Conservation (phyloP, 2,888 invertebrate species). For the Polyploca ridens region DNA sequence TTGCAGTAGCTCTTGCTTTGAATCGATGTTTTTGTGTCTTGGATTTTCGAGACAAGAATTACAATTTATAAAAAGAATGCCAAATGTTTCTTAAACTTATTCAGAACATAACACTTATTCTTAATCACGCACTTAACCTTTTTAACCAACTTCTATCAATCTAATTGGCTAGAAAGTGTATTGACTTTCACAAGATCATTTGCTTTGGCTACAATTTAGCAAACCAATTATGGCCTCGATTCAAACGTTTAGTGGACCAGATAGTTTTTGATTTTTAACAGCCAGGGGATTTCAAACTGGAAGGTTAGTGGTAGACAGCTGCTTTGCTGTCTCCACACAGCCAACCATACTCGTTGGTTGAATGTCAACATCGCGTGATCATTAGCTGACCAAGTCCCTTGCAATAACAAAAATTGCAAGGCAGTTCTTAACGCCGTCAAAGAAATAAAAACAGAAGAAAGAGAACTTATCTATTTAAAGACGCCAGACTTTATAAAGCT, state of each 20-base stretch:
- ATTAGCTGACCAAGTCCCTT: too few relatives aligned
- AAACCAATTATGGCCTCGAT: conserved; percentile 1
- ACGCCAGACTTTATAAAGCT: too few relatives aligned
- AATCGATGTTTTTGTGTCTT: too few relatives aligned
- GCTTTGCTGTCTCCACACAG: too few relatives aligned
- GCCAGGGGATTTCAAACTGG: too few relatives aligned
- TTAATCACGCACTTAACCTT: conserved; percentile 4
- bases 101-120: not conserved
- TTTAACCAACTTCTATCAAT: conserved; percentile 16
- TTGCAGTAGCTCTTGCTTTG: conserved; percentile 6
- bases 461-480: too few relatives aligned
- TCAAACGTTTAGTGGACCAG: not conserved
- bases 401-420: too few relatives aligned
- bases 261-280: not conserved
- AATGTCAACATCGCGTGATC: too few relatives aligned
- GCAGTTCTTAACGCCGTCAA: not conserved
- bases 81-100: conserved; percentile 6
- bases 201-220: not conserved
- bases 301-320: too few relatives aligned
- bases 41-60: not conserved
- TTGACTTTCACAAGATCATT: conserved; percentile 7
- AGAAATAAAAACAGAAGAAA: too few relatives aligned
- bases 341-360: too few relatives aligned
- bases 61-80: not conserved
- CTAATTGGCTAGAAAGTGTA: conserved; percentile 7